Percentiles rank a stretch among this genome's conserved stretches.
Conservation (phyloP, 2,888 invertebrate species). For the Eristalis tenax region DNA sequence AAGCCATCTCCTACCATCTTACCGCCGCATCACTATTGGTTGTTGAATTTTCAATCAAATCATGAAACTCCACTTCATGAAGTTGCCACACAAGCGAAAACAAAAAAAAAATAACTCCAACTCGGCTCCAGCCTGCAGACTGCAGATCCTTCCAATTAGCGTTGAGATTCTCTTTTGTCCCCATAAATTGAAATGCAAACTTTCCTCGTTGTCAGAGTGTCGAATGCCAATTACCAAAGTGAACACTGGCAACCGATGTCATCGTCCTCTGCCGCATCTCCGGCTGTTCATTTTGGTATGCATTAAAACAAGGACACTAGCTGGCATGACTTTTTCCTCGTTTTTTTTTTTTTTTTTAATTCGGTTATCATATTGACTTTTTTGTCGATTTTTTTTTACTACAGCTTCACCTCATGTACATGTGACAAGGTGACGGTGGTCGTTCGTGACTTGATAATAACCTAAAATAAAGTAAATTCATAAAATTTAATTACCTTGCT, state of each 20-base stretch:
- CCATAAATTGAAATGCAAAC: conserved; percentile 50
- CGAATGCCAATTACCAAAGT: conserved; percentile 55
- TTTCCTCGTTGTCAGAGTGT: conserved; percentile 51
- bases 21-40: neutral
- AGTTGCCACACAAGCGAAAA: neutral
- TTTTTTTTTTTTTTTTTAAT: neutral
- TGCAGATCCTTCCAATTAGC: conserved; percentile 61
- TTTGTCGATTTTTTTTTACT: neutral
- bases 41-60: neutral
- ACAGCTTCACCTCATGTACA: neutral
- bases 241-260: conserved; percentile 19
- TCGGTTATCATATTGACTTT: neutral
- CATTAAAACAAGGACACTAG: neutral
- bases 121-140: neutral
- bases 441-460: neutral
- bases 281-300: neutral
- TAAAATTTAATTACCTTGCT: neutral
- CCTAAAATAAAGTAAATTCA: neutral
- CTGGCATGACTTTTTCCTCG: neutral
- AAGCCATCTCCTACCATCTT: neutral
- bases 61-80: neutral
- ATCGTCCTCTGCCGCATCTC: neutral
- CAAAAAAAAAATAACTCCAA: neutral
- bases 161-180: conserved; percentile 15
- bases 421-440: neutral